Evolutionary conservation across 1,140 invertebrate genomes (phyloP), one percentile per base, ranked within the genome.

Genomic region (Streblospio benedicti): DNA sequence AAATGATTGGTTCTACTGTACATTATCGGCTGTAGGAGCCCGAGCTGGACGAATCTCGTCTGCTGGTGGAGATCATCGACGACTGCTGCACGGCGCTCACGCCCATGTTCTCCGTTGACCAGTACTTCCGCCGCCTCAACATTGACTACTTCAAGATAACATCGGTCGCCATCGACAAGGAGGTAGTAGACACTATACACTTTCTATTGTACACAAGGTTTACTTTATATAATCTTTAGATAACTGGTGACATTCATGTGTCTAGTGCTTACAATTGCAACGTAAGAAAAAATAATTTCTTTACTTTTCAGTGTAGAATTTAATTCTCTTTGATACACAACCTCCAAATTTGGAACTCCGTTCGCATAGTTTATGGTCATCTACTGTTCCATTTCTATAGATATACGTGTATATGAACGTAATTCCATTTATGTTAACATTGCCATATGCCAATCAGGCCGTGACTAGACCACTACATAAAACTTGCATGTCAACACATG

Each of bases 141-240:
- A 67, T 75, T 14, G 64, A 70, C 38, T 75, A 71, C 56, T 74
- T 69, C 64, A 66, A 67, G 33, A 47, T 65, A 20, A 63, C 71
- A 2, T 67, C 69, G 4, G 62, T 74, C 25, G 54, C 63, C 20
- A 47, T 71, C 1, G 73, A 75, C 28, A 69, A 59, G 55, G 68
- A 68, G 62, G 73, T 74, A 53, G n/a, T 18, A 30, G 9, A 30
- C 18, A 23, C 28, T 52, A 30, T 49, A 4, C 14, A 53, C 12
- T 16, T 53, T 14, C 32, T 23, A 23, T 30, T 9, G n/a, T 38
- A 9, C n/a, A n/a, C n/a, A 38, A 9, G 35, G n/a, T n/a, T 38
- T 9, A 38, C 9, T 9, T 9, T 38, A 38, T 38, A 38, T 38
- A 38, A 38, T 9, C 9, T 9, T 38, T 38, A 38, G n/a, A 38